Evolutionary conservation across 2,797 vertebrate species (phyloP).

Genomic region (Mormyrops boulengeri): DNA sequence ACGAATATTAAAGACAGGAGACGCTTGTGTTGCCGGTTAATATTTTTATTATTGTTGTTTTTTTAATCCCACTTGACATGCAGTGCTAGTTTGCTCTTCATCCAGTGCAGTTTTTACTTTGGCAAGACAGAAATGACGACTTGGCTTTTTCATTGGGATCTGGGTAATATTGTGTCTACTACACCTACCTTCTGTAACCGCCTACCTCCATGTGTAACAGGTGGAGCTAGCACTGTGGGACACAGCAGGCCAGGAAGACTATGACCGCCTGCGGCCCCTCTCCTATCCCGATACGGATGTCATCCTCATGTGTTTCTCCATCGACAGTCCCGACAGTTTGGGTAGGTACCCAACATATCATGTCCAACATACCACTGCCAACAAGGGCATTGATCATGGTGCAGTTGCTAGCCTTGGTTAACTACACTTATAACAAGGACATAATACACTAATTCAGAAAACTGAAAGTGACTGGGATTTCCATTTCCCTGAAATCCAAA

Average conservation of each 20-base stretch:
- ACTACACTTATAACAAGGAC: not conserved
- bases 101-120: not conserved
- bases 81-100: not conserved
- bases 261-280: constrained; percentile 87
- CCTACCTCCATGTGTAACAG: constrained; percentile 46
- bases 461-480: not conserved
- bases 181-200: not conserved
- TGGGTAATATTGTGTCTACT: not conserved
- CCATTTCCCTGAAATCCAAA: not conserved
- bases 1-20: not conserved
- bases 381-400: not conserved
- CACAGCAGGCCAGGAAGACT: constrained; percentile 95
- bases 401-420: not conserved
- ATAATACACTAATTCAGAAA: not conserved
- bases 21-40: not conserved
- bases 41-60: constrained; percentile 4
- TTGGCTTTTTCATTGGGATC: not conserved
- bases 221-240: constrained; percentile 97
- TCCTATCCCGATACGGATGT: constrained; percentile 97
- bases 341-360: constrained; percentile 56
- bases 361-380: not conserved
- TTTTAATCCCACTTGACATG: not conserved
- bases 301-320: constrained; percentile 98
- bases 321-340: constrained; percentile 94
- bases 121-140: not conserved